Evolutionary conservation across 2,113 vertebrate species (phyloP).

Genomic region (Eclectus roratus): DNA sequence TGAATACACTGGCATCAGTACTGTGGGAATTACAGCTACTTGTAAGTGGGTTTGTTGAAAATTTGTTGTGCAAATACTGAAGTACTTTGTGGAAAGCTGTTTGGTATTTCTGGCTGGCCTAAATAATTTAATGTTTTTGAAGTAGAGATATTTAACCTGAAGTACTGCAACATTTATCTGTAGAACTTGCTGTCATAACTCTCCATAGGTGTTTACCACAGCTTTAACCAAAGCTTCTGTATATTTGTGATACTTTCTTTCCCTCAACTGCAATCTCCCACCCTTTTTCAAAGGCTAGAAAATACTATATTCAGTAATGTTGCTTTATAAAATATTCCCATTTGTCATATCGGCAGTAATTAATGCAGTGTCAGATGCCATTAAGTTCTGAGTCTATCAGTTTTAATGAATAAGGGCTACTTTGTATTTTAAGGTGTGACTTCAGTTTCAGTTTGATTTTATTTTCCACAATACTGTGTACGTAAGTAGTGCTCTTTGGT

Average conservation of each 20-base stretch:
- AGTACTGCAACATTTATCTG: background rate
- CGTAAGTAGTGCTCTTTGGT: background rate
- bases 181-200: background rate
- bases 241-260: background rate
- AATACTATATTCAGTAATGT: background rate
- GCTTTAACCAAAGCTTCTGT: background rate
- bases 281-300: background rate
- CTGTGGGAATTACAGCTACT: background rate
- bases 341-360: background rate
- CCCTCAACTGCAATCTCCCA: background rate
- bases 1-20: background rate
- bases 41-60: constrained; percentile 22
- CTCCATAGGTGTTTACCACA: background rate
- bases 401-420: background rate
- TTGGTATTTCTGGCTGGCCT: background rate
- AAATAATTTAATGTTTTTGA: background rate
- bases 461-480: background rate
- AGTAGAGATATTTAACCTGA: background rate
- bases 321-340: background rate
- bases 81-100: background rate
- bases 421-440: background rate
- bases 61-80: constrained; percentile 5
- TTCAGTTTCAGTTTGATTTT: background rate
- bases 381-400: background rate
- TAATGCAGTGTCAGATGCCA: background rate